These are phyloP conservation scores for Ascidia mentula DNA, from an alignment of 23 tunicate genomes.

Conservation along the genomic window DNA sequence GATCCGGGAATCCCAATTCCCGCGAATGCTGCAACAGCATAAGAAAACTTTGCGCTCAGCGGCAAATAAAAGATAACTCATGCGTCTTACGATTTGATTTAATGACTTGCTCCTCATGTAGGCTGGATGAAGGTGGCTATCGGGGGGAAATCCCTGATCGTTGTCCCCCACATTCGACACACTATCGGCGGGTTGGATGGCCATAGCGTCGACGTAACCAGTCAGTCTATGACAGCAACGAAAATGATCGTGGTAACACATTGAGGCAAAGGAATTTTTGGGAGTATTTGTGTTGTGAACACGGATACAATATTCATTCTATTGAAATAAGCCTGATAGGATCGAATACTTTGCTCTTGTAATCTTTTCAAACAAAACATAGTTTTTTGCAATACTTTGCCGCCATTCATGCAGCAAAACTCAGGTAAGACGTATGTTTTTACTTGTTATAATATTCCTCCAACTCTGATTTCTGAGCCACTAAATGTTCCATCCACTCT, in stretches of 20 bases:
- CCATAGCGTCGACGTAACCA: constrained; percentile 52
- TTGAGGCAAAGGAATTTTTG: no score
- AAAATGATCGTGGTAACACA: no score
- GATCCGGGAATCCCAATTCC: constrained; percentile 37
- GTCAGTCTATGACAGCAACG: constrained; percentile 27
- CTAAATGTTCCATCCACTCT: constrained; percentile 89
- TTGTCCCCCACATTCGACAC: constrained; percentile 47
- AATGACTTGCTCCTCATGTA: neutral
- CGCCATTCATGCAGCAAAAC: neutral
- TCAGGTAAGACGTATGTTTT: neutral
- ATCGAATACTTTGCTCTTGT: no score
- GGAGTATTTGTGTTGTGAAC: no score
- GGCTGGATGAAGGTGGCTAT: neutral
- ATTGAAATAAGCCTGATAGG: no score
- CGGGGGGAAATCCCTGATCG: neutral
- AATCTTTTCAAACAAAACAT: no score
- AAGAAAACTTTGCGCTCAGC: neutral
- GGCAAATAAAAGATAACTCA: neutral
- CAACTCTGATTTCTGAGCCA: constrained; percentile 71
- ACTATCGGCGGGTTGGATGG: constrained; percentile 53
- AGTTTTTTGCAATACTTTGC: no score
- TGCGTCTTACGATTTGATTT: neutral
- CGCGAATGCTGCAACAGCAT: neutral
- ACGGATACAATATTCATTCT: no score
- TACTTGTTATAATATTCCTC: constrained; percentile 86